Percentiles rank a stretch among this genome's conserved stretches.
phyloP scores from a whole-genome alignment of 2,888 invertebrate species.

The Punctoribates punctum region DNA sequence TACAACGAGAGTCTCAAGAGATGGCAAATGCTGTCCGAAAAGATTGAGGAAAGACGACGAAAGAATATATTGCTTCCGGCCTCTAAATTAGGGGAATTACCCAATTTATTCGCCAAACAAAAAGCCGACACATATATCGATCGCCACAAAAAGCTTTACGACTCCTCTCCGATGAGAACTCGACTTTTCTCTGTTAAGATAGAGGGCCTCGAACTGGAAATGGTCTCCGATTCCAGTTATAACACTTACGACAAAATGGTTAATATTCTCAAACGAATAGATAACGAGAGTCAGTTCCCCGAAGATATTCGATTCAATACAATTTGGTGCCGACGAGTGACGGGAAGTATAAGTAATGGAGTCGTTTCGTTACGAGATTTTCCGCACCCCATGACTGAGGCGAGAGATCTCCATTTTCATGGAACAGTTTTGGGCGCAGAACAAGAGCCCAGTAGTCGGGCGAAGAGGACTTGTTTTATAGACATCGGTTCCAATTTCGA shows the following conservation, averaged over 20 bases:
- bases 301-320: constrained; percentile 84
- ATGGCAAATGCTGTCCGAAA: constrained; percentile 79
- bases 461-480: constrained; percentile 70
- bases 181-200: constrained; percentile 83
- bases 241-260: constrained; percentile 40
- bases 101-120: constrained; percentile 77
- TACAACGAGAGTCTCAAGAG: constrained; percentile 88
- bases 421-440: constrained; percentile 88
- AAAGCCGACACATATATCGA: constrained; percentile 96
- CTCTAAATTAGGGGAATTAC: constrained; percentile 69
- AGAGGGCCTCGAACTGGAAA: constrained; percentile 67
- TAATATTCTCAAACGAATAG: constrained; percentile 35
- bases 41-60: constrained; percentile 74
- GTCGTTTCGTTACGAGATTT: constrained; percentile 87
- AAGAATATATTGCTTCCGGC: constrained; percentile 74
- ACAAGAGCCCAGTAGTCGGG: constrained; percentile 68
- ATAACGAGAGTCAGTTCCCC: constrained; percentile 39
- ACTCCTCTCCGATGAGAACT: constrained; percentile 63
- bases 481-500: constrained; percentile 62
- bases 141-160: constrained; percentile 70
- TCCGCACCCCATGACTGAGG: constrained; percentile 83
- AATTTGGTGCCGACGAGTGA: constrained; percentile 85
- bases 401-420: constrained; percentile 78
- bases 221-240: constrained; percentile 67
- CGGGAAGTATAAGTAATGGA: constrained; percentile 77